A percentile compares a stretch with the other conserved stretches of the same genome.
Conservation (phyloP, 2,797 vertebrate species). For the Lacerta agilis region DNA sequence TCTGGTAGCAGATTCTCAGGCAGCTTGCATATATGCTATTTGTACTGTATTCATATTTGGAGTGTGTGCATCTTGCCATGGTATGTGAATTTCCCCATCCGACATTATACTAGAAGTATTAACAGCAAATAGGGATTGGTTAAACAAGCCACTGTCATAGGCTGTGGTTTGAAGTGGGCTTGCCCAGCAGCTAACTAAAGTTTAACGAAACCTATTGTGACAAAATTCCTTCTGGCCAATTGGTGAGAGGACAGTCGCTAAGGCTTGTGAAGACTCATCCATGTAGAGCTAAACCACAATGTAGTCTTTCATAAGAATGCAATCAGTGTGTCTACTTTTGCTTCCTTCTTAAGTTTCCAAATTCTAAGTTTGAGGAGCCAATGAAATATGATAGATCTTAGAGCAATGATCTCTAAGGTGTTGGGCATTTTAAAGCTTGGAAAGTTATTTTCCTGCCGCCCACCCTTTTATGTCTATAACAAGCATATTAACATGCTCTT, state of each 20-base stretch:
- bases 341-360: not conserved
- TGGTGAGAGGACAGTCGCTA: too few relatives aligned
- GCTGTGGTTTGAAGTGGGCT: not conserved
- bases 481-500: not conserved
- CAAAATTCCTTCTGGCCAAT: too few relatives aligned
- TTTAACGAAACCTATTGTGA: not conserved
- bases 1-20: not conserved
- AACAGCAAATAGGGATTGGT: not conserved
- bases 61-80: not conserved
- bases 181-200: not conserved
- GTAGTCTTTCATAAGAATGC: not conserved
- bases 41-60: not conserved
- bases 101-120: not conserved
- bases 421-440: not conserved
- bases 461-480: not conserved
- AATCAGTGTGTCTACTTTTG: not conserved
- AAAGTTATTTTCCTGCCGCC: not conserved
- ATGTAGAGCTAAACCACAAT: not conserved
- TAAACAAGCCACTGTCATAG: not conserved
- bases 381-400: not conserved
- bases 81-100: not conserved
- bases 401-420: not conserved
- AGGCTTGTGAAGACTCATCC: not conserved
- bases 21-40: not conserved
- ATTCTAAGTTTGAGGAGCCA: not conserved